Conservation (phyloP, 2,888 invertebrate species). For the Aplocera efformata region DNA sequence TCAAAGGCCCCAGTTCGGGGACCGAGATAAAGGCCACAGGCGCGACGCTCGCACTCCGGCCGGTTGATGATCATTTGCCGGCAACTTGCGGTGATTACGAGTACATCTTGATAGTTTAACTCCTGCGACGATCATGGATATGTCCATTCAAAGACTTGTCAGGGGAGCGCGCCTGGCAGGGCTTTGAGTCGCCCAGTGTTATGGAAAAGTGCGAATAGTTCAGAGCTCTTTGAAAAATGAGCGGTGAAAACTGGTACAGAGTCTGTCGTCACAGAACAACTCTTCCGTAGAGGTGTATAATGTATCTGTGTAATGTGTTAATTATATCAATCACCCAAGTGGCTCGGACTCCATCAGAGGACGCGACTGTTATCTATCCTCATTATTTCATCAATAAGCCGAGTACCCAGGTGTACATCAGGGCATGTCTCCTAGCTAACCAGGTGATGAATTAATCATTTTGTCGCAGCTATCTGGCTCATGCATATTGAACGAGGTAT, state of each 20-base stretch:
- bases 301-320: too few species aligned
- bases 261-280: too few species aligned
- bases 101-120: conserved; percentile 1
- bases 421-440: background rate
- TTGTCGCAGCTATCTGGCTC: conserved; percentile 9
- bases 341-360: too few species aligned
- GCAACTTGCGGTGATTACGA: conserved; percentile 6
- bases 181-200: too few species aligned
- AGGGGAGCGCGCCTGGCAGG: too few species aligned
- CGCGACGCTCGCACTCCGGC: background rate
- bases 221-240: too few species aligned
- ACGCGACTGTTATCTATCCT: background rate
- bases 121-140: too few species aligned
- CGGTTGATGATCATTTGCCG: conserved; percentile 5
- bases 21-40: conserved; percentile 6
- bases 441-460: conserved; percentile 14
- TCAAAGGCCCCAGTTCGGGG: conserved; percentile 7
- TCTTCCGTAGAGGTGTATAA: too few species aligned
- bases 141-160: too few species aligned
- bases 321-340: too few species aligned
- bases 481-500: conserved; percentile 15
- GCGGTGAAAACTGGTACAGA: too few species aligned
- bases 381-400: conserved; percentile 20
- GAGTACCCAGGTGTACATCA: conserved; percentile 1
- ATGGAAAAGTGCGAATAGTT: too few species aligned